phyloP scores from a whole-genome alignment of 2,888 invertebrate genomes.

The Linnaemya vulpina region DNA sequence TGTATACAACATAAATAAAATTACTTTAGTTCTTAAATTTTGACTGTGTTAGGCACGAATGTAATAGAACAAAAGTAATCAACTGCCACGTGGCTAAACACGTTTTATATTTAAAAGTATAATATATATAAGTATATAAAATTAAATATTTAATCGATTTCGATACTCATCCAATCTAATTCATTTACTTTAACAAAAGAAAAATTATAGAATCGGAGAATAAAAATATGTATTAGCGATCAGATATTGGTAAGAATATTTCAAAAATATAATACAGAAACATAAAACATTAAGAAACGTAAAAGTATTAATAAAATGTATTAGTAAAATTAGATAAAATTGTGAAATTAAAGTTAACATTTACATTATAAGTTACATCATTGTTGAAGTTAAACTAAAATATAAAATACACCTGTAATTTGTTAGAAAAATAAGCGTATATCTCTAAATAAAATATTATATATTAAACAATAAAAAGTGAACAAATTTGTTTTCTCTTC shows the following conservation, averaged over 20 bases:
- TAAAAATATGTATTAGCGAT: background rate
- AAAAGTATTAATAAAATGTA: conserved; percentile 55
- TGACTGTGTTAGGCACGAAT: too few relatives aligned
- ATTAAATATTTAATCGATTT: background rate
- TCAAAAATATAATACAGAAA: too few relatives aligned
- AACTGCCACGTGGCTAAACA: too few relatives aligned
- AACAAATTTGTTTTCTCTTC: too few relatives aligned
- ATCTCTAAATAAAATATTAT: background rate
- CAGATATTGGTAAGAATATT: background rate
- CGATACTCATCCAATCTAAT: background rate
- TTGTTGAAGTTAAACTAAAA: conserved; percentile 74
- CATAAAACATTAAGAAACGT: background rate
- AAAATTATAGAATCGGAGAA: background rate
- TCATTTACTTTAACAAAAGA: background rate
- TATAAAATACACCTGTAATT: conserved; percentile 2
- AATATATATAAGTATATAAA: background rate
- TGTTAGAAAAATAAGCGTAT: background rate
- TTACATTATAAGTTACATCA: conserved; percentile 77
- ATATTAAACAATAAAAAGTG: background rate
- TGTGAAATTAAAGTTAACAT: conserved; percentile 83
- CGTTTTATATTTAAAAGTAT: too few relatives aligned
- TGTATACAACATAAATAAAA: too few relatives aligned
- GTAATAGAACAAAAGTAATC: too few relatives aligned
- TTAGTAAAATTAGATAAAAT: conserved; percentile 73
- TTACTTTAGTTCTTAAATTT: too few relatives aligned